phyloP scores from a whole-genome alignment of 1,140 invertebrate species.

The Cydia strobilella region DNA sequence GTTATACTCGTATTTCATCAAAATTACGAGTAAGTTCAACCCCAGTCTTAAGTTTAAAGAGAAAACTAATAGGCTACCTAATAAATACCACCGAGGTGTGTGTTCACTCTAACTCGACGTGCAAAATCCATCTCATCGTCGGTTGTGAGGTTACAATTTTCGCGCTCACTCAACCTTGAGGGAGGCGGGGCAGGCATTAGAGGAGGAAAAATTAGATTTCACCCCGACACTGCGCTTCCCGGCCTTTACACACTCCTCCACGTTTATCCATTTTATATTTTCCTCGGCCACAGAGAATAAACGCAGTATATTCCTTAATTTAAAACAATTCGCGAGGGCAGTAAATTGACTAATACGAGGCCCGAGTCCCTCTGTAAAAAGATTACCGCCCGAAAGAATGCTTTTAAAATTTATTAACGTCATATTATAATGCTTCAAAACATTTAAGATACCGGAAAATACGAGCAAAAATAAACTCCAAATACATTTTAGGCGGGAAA shows the following conservation, averaged over 20 bases:
- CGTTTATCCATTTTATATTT: slow-evolving; percentile 66
- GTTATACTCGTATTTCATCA: no score
- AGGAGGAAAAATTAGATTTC: slow-evolving; percentile 75
- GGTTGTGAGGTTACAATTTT: slow-evolving; percentile 66
- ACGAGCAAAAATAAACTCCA: neutral
- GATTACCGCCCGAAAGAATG: slow-evolving; percentile 16
- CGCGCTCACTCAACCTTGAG: slow-evolving; percentile 68
- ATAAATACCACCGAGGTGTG: slow-evolving; percentile 3
- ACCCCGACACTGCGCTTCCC: slow-evolving; percentile 59
- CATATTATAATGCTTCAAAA: slow-evolving; percentile 22
- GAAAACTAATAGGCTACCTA: neutral
- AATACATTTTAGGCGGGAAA: slow-evolving; percentile 8
- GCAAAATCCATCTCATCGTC: slow-evolving; percentile 34
- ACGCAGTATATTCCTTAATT: slow-evolving; percentile 56
- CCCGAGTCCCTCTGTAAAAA: slow-evolving; percentile 29
- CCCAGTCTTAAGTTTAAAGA: neutral
- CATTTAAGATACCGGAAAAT: slow-evolving; percentile 11
- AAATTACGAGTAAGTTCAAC: no score
- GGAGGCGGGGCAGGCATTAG: slow-evolving; percentile 59
- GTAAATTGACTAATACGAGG: slow-evolving; percentile 36
- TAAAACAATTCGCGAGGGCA: slow-evolving; percentile 36
- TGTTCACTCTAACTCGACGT: slow-evolving; percentile 5
- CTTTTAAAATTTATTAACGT: slow-evolving; percentile 30
- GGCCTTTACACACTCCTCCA: slow-evolving; percentile 56
- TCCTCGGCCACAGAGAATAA: slow-evolving; percentile 44